Base-by-base conservation (phyloP, 1,140 invertebrate species). In the Wiebesia pumilae region DNA sequence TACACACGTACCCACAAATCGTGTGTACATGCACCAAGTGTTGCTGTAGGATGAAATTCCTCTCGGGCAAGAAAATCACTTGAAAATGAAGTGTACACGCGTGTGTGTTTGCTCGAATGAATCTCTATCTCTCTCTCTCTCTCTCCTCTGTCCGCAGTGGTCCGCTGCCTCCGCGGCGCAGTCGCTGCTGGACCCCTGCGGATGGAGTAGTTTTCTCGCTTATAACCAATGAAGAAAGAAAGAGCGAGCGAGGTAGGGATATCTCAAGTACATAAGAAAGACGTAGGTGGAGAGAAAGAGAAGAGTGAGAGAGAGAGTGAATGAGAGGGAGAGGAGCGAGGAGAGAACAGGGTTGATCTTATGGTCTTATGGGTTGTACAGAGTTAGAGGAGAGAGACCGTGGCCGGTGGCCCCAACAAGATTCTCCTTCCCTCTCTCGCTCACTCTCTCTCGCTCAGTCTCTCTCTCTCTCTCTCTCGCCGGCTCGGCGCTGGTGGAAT, bases 321-420 rank as follows among this genome's bases (percentile, higher is more conserved):
- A 79, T 85, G 88, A 78, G 83, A 83, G 84, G 80, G 88, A 84
- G 71, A 81, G 80, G 81, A n/a, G n/a, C n/a, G 27, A 87, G 65
- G 79, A 62, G 85, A n/a, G 65, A 75, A 87, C 87, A 81, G 87
- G 88, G 88, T 88, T 88, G 88, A 89, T 88, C 83, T 89, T 78
- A 86, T 88, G 87, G 86, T 88, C 83, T 88, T 78, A 87, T 88
- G 87, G 87, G 85, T 88, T 85, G 62, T 69, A 86, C 87, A 84
- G 88, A 58, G 87, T 86, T 87, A 33, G 80, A 35, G 75, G 86
- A 38, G 77, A 73, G 78, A 87, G 87, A 83, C 88, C 89, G 88
- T 88, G 88, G 89, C 89, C 88, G 87, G 89, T 90, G 91, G 87
- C 89, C 89, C 88, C 87, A 40, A 30, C 83, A 78, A 90, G 90